Evolutionary conservation across 2,797 vertebrate genomes (phyloP).

Genomic region (Hemitrygon akajei): DNA sequence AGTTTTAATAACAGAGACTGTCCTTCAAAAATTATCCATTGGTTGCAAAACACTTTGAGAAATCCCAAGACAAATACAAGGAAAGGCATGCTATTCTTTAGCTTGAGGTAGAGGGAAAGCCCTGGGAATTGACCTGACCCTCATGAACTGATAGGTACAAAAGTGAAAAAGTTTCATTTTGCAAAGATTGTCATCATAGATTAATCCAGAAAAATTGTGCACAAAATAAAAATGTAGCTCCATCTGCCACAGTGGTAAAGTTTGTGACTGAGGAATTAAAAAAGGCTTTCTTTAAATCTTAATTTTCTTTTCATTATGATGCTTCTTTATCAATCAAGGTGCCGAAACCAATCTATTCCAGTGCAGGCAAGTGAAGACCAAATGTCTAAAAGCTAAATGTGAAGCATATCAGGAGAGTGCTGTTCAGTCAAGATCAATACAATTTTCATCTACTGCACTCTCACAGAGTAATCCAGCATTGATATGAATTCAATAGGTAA

Average conservation of each 20-base stretch:
- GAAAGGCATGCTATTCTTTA: neutral
- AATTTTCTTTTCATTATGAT: neutral
- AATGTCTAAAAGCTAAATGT: slow-evolving; percentile 28
- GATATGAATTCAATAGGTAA: neutral
- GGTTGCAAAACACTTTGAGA: neutral
- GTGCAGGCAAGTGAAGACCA: neutral
- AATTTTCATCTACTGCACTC: neutral
- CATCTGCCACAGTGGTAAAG: neutral
- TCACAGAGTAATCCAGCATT: slow-evolving; percentile 7
- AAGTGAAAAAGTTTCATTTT: neutral
- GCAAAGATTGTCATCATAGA: neutral
- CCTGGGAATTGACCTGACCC: neutral
- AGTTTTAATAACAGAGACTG: neutral
- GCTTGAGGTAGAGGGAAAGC: neutral
- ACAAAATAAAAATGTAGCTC: neutral
- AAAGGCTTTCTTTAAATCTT: slow-evolving; percentile 28
- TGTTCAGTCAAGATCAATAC: slow-evolving; percentile 17
- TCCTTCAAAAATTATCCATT: neutral
- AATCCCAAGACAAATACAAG: neutral
- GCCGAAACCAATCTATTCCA: slow-evolving; percentile 4
- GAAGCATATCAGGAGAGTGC: slow-evolving; percentile 13
- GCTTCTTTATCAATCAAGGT: slow-evolving; percentile 1
- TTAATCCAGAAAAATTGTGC: neutral
- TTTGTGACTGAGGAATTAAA: neutral
- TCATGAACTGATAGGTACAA: neutral